Evolutionary conservation across 30 jellyfish, hydroid and myxozoan species (phyloP).

Genomic region (Cassiopea xamachana): DNA sequence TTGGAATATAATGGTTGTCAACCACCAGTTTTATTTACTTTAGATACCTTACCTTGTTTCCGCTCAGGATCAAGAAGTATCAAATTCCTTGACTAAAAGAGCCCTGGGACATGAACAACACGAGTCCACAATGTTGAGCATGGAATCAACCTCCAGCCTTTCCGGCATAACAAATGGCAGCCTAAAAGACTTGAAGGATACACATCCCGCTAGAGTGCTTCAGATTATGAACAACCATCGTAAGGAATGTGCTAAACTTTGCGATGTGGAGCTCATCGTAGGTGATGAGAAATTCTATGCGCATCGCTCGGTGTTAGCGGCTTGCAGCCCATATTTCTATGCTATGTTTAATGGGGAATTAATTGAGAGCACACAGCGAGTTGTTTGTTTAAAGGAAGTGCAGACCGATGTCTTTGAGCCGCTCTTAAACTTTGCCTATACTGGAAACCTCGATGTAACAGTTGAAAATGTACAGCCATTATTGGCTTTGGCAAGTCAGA

Average conservation of each 20-base stretch:
- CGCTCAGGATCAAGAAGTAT: background rate
- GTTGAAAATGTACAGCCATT: constrained; percentile 87
- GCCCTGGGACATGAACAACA: background rate
- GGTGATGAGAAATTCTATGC: constrained; percentile 75
- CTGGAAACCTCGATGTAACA: constrained; percentile 81
- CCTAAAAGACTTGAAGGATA: constrained; percentile 31
- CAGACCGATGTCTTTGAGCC: constrained; percentile 62
- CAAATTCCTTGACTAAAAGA: background rate
- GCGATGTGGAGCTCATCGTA: constrained; percentile 88
- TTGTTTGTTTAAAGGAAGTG: constrained; percentile 81
- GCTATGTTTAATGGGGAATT: constrained; percentile 97
- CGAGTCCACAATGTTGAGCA: constrained; percentile 66
- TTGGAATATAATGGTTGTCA: background rate
- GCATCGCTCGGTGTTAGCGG: constrained; percentile 97
- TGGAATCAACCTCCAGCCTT: constrained; percentile 80
- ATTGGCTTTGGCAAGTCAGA: constrained; percentile 73
- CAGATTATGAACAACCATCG: constrained; percentile 85
- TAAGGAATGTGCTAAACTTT: constrained; percentile 79
- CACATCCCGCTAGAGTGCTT: constrained; percentile 81
- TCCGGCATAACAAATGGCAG: constrained; percentile 41
- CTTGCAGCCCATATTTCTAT: constrained; percentile 95
- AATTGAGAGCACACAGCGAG: constrained; percentile 86
- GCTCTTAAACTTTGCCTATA: constrained; percentile 88
- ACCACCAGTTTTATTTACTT: background rate
- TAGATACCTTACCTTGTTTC: background rate